A percentile compares a stretch with the other conserved stretches of the same genome.
Evolutionary conservation across 2,888 invertebrate genomes (phyloP).

Genomic region (Noctua pronuba): DNA sequence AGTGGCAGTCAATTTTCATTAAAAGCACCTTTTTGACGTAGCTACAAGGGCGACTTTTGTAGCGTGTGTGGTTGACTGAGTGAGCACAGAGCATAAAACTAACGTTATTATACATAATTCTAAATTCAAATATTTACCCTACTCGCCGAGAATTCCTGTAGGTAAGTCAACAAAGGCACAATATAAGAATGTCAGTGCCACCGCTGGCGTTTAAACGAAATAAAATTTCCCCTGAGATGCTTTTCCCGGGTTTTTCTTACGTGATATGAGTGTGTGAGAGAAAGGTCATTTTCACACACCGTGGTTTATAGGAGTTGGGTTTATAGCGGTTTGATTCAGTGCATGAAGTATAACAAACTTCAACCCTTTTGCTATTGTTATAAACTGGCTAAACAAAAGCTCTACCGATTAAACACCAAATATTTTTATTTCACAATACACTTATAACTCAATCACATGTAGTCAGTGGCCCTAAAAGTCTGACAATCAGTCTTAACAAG

Average conservation of each 20-base stretch:
- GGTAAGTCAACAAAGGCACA: constrained; percentile 54
- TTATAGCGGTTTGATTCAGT: neutral
- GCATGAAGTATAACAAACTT: neutral
- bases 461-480: no score
- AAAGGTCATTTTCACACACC: constrained; percentile 24
- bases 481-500: no score
- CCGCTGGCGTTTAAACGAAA: constrained; percentile 65
- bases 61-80: neutral
- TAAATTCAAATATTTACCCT: constrained; percentile 50
- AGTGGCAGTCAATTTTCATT: neutral
- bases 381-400: no score
- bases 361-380: neutral
- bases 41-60: neutral
- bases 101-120: constrained; percentile 39
- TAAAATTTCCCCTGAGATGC: constrained; percentile 68
- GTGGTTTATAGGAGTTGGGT: constrained; percentile 24
- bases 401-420: no score
- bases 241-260: constrained; percentile 50
- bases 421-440: no score
- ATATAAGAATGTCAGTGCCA: constrained; percentile 58
- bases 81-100: constrained; percentile 14
- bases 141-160: constrained; percentile 31
- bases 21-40: neutral
- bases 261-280: constrained; percentile 9
- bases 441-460: no score